Conservation (phyloP, 2,888 invertebrate species). For the Lissocephala sabroskyi region DNA sequence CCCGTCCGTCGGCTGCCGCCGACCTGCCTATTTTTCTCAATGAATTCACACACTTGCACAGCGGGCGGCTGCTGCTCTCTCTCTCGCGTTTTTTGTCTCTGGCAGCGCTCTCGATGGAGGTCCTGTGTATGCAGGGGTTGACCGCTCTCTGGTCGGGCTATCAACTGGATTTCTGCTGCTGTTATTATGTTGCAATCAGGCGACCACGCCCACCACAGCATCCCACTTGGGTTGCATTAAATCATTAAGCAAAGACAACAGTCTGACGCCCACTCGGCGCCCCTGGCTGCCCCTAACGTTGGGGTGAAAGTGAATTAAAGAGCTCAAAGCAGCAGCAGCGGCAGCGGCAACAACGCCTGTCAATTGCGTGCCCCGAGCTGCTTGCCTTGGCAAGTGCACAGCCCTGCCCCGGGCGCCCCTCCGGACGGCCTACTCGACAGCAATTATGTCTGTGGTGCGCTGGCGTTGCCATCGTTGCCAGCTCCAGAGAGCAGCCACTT, state of each 20-base stretch:
- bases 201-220: conserved; percentile 39
- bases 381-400: conserved; percentile 28
- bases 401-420: conserved; percentile 4
- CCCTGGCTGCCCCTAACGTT: too few species aligned
- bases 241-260: conserved; percentile 40
- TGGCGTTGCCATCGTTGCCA: conserved; percentile 5
- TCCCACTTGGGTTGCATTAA: conserved; percentile 46
- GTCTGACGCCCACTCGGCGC: conserved; percentile 11
- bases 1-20: conserved; percentile 1
- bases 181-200: conserved; percentile 53
- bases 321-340: background rate
- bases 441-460: conserved; percentile 35
- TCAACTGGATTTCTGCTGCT: conserved; percentile 39
- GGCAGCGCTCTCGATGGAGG: background rate
- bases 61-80: conserved; percentile 6
- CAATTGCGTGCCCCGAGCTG: conserved; percentile 17
- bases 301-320: conserved; percentile 27
- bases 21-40: conserved; percentile 58
- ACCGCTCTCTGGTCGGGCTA: conserved; percentile 9
- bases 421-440: conserved; percentile 19
- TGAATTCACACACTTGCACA: conserved; percentile 51
- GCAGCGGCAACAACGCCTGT: conserved; percentile 13
- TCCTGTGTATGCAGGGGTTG: conserved; percentile 5
- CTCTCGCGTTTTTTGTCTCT: conserved; percentile 12
- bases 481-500: conserved; percentile 38